Base-by-base conservation (phyloP, 2,888 invertebrate species). In the Capitulum mitella region DNA sequence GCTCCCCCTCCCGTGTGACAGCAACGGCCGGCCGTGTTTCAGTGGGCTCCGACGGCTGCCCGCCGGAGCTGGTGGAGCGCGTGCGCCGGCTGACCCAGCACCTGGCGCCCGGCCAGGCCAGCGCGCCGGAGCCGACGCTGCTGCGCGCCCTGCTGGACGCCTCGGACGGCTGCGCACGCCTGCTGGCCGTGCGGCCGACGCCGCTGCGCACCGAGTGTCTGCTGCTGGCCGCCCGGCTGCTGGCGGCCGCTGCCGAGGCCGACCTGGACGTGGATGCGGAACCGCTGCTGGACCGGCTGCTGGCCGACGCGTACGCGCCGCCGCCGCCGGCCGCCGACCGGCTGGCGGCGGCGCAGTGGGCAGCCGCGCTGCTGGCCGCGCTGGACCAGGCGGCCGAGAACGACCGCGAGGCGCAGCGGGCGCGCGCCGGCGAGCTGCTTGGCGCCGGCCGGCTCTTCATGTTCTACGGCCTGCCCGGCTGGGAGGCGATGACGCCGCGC, bases 321-420 rank as follows among this genome's bases (percentile, higher is more conserved):
- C 34, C 80, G 80, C 61, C 80, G 80, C n/a, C 79, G 81, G 74
- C 81, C 64, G 58, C 79, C 80, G 51, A 82, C 77, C 34, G 79
- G 61, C n/a, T 78, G 81, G 46, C 64, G 26, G 77, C 80, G 79
- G 78, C 79, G 81, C 34, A 34, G 40, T 40, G 29, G 61, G 78
- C 87, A 84, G 78, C 87, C 86, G 82, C 90, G 89, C 83, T 90
- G 90, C 84, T 91, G 90, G 12, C 91, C 95, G 85, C 97, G 96
- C n/a, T 95, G 92, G 77, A 97, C 90, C 86, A 98, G 98, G 91
- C 98, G 90, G 86, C 97, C 97, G 78, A 98, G 89, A 14, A 98
- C 97, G 6, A 93, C 92, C 83, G 98, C 98, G 82, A 99, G 88
- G 77, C 98, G 97, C 80, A 94, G 89, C 85, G 48, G 29, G 19